phyloP scores from a whole-genome alignment of 2,113 vertebrate genomes.

The Alaudala cheleensis region DNA sequence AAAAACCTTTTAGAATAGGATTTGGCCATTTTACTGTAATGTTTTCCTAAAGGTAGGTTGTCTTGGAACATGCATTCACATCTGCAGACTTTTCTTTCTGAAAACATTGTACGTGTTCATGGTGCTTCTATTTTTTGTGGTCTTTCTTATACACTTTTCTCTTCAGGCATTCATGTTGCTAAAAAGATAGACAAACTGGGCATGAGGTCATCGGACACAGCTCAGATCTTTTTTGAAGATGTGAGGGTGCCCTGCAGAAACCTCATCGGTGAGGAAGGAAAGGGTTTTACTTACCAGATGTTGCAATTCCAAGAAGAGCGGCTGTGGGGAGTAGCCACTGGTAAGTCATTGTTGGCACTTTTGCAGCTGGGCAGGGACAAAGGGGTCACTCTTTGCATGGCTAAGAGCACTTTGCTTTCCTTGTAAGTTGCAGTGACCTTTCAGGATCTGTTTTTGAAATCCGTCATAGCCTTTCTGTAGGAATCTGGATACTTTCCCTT shows the following conservation, averaged over 20 bases:
- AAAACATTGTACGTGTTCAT: not conserved
- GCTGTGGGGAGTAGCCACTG: conserved; percentile 77
- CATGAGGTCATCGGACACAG: conserved; percentile 85
- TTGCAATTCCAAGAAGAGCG: conserved; percentile 87
- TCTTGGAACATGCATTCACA: not conserved
- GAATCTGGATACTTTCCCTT: not conserved
- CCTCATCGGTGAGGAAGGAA: conserved; percentile 84
- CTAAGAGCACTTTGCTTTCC: conserved; percentile 9
- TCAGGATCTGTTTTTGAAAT: not conserved
- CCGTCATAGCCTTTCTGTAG: not conserved
- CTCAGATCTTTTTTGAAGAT: conserved; percentile 85
- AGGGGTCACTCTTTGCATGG: not conserved
- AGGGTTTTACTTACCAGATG: conserved; percentile 89
- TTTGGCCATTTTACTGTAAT: not conserved
- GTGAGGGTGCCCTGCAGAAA: conserved; percentile 80
- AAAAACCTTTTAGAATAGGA: not conserved
- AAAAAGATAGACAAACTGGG: conserved; percentile 86
- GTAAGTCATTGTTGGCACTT: conserved; percentile 65
- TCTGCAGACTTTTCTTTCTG: not conserved
- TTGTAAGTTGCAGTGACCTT: not conserved
- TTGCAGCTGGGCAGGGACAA: not conserved
- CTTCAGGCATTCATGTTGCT: conserved; percentile 78
- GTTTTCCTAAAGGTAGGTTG: not conserved
- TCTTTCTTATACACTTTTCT: not conserved
- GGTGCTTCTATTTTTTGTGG: not conserved